phyloP scores from a whole-genome alignment of 2,888 invertebrate species.

The Apamea monoglypha region DNA sequence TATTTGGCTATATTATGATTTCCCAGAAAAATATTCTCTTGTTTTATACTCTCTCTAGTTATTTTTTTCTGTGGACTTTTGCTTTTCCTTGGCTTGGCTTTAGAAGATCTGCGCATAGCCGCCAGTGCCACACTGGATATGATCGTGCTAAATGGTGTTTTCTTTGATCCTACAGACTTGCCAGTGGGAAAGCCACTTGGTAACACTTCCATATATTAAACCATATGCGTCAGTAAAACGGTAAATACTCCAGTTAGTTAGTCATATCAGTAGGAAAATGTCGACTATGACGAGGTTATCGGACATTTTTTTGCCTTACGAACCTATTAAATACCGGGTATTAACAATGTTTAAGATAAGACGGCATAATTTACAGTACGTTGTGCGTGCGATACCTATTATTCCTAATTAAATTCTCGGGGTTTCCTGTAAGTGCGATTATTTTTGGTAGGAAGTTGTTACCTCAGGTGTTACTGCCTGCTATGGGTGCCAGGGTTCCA shows the following conservation, averaged over 20 bases:
- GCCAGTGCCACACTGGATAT: neutral
- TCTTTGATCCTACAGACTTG: neutral
- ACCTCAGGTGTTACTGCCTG: no score
- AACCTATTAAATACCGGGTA: conserved; percentile 21
- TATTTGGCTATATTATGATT: neutral
- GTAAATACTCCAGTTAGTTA: neutral
- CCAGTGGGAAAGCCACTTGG: neutral
- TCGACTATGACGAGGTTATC: conserved; percentile 10
- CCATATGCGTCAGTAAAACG: neutral
- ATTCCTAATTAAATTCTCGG: no score
- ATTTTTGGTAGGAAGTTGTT: neutral
- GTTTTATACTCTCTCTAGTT: neutral
- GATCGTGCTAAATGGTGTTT: neutral
- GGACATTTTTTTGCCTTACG: neutral
- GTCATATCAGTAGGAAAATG: conserved; percentile 29
- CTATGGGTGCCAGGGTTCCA: no score
- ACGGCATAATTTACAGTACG: conserved; percentile 8
- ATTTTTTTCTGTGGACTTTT: neutral
- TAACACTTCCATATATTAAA: neutral
- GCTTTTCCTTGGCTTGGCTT: neutral
- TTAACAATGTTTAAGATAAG: conserved; percentile 43
- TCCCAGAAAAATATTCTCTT: neutral
- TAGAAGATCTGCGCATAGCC: neutral
- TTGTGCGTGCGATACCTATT: conserved; percentile 14
- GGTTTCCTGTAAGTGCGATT: neutral